Evolutionary conservation across 2,113 vertebrate genomes (phyloP), one percentile per base, ranked within the genome.

Genomic region (Zosterops borbonicus): DNA sequence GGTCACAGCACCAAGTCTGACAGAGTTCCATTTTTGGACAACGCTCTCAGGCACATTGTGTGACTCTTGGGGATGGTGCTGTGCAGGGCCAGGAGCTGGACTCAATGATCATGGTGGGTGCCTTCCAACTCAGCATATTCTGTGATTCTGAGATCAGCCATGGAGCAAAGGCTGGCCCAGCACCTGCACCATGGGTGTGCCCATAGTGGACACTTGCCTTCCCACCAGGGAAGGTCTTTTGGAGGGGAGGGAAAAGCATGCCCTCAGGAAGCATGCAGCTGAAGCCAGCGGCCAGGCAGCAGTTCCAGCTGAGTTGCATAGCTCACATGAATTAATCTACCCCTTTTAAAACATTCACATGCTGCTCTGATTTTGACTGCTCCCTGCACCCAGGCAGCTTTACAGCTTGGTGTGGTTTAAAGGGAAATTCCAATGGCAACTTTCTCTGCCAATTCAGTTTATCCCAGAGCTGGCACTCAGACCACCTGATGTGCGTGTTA

Each of bases 401-500:
- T 94, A 76, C 46, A 76, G 82, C 63, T 79, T 49, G n/a, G 68
- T 80, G 62, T 55, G 75, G 52, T 94, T 95, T 96, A 49, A 95
- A 83, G 75, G 55, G 85, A 92, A 88, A 86, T 83, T 90, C 64
- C 0, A 0, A 86, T 0, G 0, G 75, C 37, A 35, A 39, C 63
- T 93, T 96, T 90, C 79, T 65, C 68, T 41, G 79, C 59, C 77
- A 47, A 77, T 90, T 74, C 24, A 23, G 42, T 94, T 81, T 67
- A 83, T 90, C 69, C 79, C 20, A 29, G 52, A 3, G 8, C 68
- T 78, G 91, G 89, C 68, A 55, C 64, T 89, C 79, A 73, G 90
- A 90, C 90, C 94, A 92, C 94, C 93, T 95, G 90, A 90, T 88
- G 85, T 81, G 79, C 39, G 3, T 16, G 35, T 70, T 90, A 75